Evolutionary conservation across 1,140 invertebrate species (phyloP), one percentile per base, ranked within the genome.

Genomic region (Drosophila santomea): DNA sequence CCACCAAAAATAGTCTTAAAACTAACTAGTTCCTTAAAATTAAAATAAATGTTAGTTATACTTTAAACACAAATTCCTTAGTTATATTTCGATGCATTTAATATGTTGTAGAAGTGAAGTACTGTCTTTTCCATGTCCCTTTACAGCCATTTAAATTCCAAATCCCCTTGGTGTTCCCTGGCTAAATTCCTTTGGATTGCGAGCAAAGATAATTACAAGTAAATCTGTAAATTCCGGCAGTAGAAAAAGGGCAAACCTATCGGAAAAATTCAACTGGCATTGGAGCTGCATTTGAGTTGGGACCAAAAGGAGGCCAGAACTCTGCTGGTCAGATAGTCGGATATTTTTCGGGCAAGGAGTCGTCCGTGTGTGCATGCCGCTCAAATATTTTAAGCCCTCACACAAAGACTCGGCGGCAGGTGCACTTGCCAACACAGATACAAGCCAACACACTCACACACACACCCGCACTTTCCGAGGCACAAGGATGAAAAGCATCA

Each of bases 311-410:
- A 77, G 73, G 69, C 20, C 50, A 66, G 67, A 51, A 12, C 45
- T 12, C 43, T 47, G 69, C 25, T 63, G 60, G 75, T 56, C 67
- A 71, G 48, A 51, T 51, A 61, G 69, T 56, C 76, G 58, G 63
- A 68, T 56, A 71, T 52, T 73, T 59, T 77, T 48, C 59, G 56
- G 41, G 43, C 17, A 10, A 45, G 15, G 43, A 45, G 15, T 45
- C 43, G 15, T 4, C 43, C 43, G 3, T 17, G 60, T 59, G 64
- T 36, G 43, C 59, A 41, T 51, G 79, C 62, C 74, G 66, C 63
- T 77, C 84, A 88, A 84, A 88, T 89, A 88, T 84, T 88, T 88
- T 88, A 84, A 88, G 76, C 84, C 74, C 84, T 71, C 67, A 56
- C 61, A 69, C 25, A 63, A 61, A 44, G 36, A 56, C 45, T 28